Conservation (phyloP, 92 coral and sea anemone genomes). For the Nematostella vectensis region DNA sequence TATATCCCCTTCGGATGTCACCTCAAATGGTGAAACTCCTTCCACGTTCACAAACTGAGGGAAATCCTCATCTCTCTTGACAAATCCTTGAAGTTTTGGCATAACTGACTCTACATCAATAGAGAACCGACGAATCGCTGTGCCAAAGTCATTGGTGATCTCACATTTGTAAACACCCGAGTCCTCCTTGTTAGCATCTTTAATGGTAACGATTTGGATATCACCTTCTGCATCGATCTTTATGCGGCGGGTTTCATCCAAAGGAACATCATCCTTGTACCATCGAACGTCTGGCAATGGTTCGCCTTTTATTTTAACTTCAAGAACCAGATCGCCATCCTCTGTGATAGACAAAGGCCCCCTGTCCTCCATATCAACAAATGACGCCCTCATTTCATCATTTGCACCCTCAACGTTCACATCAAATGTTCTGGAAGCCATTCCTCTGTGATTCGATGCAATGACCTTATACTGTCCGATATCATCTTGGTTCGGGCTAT, state of each 20-base stretch:
- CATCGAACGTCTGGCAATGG: conserved; percentile 69
- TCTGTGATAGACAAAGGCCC: conserved; percentile 68
- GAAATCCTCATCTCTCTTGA: conserved; percentile 33
- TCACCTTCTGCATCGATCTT: conserved; percentile 50
- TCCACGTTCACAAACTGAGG: conserved; percentile 53
- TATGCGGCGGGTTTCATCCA: conserved; percentile 41
- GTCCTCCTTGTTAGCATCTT: conserved; percentile 56
- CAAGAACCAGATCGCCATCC: conserved; percentile 71
- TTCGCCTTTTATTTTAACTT: conserved; percentile 56
- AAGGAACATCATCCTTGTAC: conserved; percentile 66
- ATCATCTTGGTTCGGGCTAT: conserved; percentile 61
- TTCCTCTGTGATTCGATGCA: conserved; percentile 63
- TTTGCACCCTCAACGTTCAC: conserved; percentile 67
- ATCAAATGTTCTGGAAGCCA: conserved; percentile 63
- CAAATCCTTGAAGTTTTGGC: conserved; percentile 34
- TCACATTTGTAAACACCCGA: conserved; percentile 84
- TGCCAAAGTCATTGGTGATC: conserved; percentile 55
- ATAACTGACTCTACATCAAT: conserved; percentile 44
- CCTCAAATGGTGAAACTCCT: conserved; percentile 48
- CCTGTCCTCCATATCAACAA: conserved; percentile 25
- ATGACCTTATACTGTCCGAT: conserved; percentile 68
- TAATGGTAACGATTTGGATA: conserved; percentile 60
- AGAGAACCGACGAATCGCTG: conserved; percentile 58
- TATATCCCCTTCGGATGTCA: conserved; percentile 58
- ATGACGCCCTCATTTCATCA: conserved; percentile 30